Conservation (phyloP, 2,113 vertebrate genomes). For the Channa argus region DNA sequence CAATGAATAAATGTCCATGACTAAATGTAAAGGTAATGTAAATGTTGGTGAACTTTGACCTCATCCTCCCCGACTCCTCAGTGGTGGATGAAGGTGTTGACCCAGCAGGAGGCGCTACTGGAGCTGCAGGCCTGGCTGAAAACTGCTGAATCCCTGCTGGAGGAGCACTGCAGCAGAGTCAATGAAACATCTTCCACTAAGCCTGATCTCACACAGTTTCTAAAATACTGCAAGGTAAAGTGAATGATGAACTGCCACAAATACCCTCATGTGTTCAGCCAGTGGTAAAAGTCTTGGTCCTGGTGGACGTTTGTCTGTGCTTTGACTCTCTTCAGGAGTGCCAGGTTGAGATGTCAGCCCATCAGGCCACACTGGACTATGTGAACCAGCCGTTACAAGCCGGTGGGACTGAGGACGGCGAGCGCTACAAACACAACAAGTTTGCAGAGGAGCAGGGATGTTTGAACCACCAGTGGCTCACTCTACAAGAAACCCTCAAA, state of each 20-base stretch:
- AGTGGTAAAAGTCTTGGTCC: too few relatives aligned
- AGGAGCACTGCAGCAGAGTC: constrained; percentile 32
- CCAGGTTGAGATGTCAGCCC: constrained; percentile 84
- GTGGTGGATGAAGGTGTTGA: constrained; percentile 88
- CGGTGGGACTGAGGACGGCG: constrained; percentile 78
- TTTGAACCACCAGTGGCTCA: constrained; percentile 87
- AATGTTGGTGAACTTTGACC: background rate
- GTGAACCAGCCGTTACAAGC: constrained; percentile 88
- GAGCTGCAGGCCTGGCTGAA: constrained; percentile 86
- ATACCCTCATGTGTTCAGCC: too few relatives aligned
- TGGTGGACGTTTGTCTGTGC: background rate
- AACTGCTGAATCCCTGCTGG: constrained; percentile 71
- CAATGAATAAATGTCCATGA: too few relatives aligned
- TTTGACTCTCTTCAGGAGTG: constrained; percentile 77
- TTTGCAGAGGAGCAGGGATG: constrained; percentile 90
- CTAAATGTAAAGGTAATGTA: too few relatives aligned
- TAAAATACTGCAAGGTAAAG: constrained; percentile 87
- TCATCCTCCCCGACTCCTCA: constrained; percentile 58
- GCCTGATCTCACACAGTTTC: constrained; percentile 74
- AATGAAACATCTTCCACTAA: constrained; percentile 20
- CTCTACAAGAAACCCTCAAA: constrained; percentile 79
- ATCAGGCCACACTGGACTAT: constrained; percentile 87
- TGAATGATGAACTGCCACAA: too few relatives aligned
- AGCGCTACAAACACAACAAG: constrained; percentile 83
- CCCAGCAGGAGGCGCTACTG: constrained; percentile 86